Base-by-base conservation (phyloP, 2,113 vertebrate species). In the Phrynosoma platyrhinos region DNA sequence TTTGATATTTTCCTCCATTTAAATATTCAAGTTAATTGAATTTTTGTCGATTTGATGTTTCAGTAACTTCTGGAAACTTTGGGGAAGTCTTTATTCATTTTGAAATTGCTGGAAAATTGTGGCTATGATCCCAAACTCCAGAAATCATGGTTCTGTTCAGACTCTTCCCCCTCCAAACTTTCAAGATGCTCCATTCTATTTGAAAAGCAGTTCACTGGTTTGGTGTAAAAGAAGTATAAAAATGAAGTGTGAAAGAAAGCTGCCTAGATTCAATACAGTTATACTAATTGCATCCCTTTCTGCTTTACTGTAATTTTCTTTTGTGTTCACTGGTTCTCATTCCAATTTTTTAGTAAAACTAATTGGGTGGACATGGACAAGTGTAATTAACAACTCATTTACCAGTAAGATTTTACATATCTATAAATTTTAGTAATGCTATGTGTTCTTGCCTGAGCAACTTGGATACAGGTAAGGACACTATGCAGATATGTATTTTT, bases 1-100 rank as follows among this genome's bases (percentile, higher is more conserved):
- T 89, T 87, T 88, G 40, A 75, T 52, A 71, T 53, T 58, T 21
- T 20, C 53, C 53, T 30, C n/a, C n/a, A 4, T 80, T 42, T 85
- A 42, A 42, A 6, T 27, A 27, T 36, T 62, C 23, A 40, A 40
- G 6, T 66, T 52, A 16, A 52, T 84, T 79, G 78, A 47, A 36
- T 84, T 84, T 4, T 18, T 27, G 64, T 40, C 9, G 25, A 72
- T 72, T n/a, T 75, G 76, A 81, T 85, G 69, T 64, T 47, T 77
- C 30, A 0, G n/a, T 32, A 25, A 6, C 77, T 6, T 85, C 9
- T 81, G 36, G 32, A 8, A 71, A 64, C 82, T 0, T 0, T 9
- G 64, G 68, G 68, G 14, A 77, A 62, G 27, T 23, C 25, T 71
- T 55, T 30, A 64, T 53, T 68, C 72, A 76, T 16, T 42, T 52